A percentile compares a stretch with the other conserved stretches of the same genome.
These are phyloP conservation scores for Drymodes brunneopygia DNA, from an alignment of 2,113 vertebrate species.

Conservation along the genomic window DNA sequence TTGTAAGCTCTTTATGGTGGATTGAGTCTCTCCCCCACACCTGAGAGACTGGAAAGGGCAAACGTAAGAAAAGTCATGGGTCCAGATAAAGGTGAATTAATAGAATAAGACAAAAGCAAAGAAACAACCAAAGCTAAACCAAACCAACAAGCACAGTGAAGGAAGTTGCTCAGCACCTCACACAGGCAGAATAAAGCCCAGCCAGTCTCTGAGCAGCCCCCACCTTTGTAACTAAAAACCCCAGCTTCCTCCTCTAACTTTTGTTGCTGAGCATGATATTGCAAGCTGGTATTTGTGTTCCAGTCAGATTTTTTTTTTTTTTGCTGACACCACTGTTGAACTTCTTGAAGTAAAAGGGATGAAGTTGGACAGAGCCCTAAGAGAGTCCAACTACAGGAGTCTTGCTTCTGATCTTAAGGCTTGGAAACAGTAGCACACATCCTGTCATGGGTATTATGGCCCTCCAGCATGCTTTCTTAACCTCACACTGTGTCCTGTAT, in stretches of 20 bases:
- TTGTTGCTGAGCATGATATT: not conserved
- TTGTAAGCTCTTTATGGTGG: not conserved
- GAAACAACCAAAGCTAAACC: not conserved
- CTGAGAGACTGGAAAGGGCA: not conserved
- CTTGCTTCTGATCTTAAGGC: not conserved
- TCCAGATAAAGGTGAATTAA: not conserved
- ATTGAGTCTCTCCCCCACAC: not conserved
- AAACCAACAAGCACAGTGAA: not conserved
- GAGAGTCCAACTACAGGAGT: rapidly evolving
- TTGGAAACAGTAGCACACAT: not conserved
- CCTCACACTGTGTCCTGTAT: not conserved
- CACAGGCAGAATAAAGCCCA: not conserved
- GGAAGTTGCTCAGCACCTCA: not conserved
- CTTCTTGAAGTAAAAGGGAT: not conserved
- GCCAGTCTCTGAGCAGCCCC: not conserved
- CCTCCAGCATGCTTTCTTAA: not conserved
- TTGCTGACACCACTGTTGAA: not conserved
- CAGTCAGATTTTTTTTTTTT: not conserved
- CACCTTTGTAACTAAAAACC: not conserved
- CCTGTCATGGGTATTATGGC: not conserved
- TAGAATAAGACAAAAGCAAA: not conserved
- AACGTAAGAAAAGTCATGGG: not conserved
- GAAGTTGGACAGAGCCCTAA: not conserved
- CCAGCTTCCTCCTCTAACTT: not conserved
- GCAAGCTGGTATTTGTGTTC: not conserved